Conservation (phyloP, 2,113 vertebrate genomes). For the Paedocypris sp. region DNA sequence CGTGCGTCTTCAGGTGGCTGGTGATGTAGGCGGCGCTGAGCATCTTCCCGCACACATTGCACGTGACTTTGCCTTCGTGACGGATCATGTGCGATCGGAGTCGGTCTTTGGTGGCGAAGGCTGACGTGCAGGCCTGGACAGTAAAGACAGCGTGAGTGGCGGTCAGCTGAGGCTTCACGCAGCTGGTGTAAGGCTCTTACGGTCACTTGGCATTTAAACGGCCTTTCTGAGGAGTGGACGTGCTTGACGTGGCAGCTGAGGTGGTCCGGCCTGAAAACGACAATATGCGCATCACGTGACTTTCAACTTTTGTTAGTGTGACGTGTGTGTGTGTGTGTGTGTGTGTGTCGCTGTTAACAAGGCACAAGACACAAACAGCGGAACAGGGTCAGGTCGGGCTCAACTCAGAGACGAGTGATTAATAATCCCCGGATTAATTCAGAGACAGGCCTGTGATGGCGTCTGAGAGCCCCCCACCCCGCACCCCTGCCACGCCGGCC, state of each 20-base stretch:
- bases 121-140: conserved; percentile 88
- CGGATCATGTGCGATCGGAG: conserved; percentile 97
- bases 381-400: no score
- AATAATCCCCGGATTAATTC: conserved; percentile 13
- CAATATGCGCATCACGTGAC: no score
- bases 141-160: not conserved
- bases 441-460: not conserved
- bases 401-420: no score
- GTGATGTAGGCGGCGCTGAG: conserved; percentile 95
- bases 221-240: conserved; percentile 97
- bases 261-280: conserved; percentile 84
- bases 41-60: conserved; percentile 98
- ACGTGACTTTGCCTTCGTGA: conserved; percentile 96
- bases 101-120: conserved; percentile 98
- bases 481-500: conserved; percentile 34
- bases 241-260: conserved; percentile 99
- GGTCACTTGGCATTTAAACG: conserved; percentile 99
- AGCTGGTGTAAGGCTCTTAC: no score
- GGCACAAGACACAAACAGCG: no score
- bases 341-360: no score
- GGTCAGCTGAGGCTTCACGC: no score
- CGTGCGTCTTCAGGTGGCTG: conserved; percentile 97
- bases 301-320: no score
- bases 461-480: no score
- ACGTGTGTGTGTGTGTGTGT: no score